Evolutionary conservation across 2,888 invertebrate genomes (phyloP), one percentile per base, ranked within the genome.

Genomic region (Apamea monoglypha): DNA sequence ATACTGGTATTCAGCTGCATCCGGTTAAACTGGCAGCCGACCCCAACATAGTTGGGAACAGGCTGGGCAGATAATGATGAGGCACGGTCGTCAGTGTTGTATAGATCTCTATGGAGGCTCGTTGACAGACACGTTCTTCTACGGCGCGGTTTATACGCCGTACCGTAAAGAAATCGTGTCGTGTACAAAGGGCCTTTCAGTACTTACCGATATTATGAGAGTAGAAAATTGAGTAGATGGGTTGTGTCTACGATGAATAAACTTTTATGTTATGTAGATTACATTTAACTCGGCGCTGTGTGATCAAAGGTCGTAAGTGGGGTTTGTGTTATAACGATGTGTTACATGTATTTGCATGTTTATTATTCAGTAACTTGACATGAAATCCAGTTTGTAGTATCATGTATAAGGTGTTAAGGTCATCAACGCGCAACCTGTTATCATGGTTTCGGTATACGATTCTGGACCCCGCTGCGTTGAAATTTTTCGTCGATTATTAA

Each of bases 251-350:
- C 44, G 64, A 74, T 76, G 68, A 66, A 71, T 64, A 74, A 87
- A 86, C 78, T 76, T 77, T 75, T 74, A 81, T 78, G 36, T 59
- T 81, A 85, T 81, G 78, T 70, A 88, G 81, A 86, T 88, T 78
- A 64, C 56, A 75, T 85, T 74, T 59, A 63, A 75, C 67, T 71
- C 63, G 14, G n/a, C 72, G 63, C 67, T 74, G 61, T 68, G 77
- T 85, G 74, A 74, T 74, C 78, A 78, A 76, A 81, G 74, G 73
- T 76, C 53, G 59, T 74, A 78, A 67, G 53, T 70, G 53, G 67
- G 70, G 66, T 61, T 81, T 81, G 66, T 79, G 66, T 61, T 36
- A 79, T 61, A 84, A 79, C 59, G 84, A 71, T 67, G 61, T 63
- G 67, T 61, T 77, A 40, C 59, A 68, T 32, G 29, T 81, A 84